These are phyloP conservation scores for Reticulitermes speratus DNA, from an alignment of 1,140 invertebrate species.

Conservation along the genomic window DNA sequence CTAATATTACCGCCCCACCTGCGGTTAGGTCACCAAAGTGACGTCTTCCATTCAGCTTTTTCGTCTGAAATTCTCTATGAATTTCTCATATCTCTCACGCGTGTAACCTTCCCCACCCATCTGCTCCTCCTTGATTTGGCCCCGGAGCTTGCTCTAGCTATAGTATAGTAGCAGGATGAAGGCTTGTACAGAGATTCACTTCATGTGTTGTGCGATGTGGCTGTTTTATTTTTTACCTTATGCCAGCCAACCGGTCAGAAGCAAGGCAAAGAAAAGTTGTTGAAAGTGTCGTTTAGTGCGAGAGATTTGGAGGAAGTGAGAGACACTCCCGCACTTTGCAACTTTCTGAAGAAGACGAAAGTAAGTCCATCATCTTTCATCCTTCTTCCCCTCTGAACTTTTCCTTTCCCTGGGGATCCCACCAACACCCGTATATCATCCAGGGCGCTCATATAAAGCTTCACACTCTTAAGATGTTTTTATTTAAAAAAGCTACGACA, in stretches of 20 bases:
- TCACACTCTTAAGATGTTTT: not conserved
- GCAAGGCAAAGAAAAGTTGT: not conserved
- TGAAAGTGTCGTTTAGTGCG: conserved; percentile 23
- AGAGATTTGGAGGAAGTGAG: not conserved
- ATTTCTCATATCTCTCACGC: too few species aligned
- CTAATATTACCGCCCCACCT: too few species aligned
- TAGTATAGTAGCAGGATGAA: not conserved
- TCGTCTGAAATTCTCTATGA: too few species aligned
- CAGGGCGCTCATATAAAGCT: not conserved
- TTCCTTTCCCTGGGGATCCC: not conserved
- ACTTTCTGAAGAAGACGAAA: conserved; percentile 15
- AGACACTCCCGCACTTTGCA: not conserved
- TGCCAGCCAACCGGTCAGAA: not conserved
- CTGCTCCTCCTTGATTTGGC: too few species aligned
- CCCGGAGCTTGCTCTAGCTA: not conserved
- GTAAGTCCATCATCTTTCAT: conserved; percentile 22
- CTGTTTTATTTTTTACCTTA: not conserved
- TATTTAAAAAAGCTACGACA: not conserved
- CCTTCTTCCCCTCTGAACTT: not conserved
- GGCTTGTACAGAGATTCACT: not conserved
- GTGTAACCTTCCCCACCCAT: too few species aligned
- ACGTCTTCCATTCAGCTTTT: too few species aligned
- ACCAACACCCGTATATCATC: conserved; percentile 11
- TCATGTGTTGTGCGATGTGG: not conserved
- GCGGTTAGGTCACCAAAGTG: too few species aligned